These are phyloP conservation scores for Cyanoderma ruficeps DNA, from an alignment of 2,113 vertebrate genomes.

Conservation along the genomic window DNA sequence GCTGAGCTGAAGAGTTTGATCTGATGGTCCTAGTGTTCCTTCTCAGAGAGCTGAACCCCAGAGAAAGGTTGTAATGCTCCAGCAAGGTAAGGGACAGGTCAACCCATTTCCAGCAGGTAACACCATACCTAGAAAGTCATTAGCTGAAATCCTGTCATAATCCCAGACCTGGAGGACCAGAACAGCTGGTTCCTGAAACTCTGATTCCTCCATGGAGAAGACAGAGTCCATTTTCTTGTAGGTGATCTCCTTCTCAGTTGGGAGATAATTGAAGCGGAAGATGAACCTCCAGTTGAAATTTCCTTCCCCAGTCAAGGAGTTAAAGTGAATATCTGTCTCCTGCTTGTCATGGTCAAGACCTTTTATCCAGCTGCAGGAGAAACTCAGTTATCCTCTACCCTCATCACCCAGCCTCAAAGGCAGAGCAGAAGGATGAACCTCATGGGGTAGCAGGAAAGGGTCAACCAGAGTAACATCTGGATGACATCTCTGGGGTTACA, in stretches of 20 bases:
- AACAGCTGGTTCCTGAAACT: conserved; percentile 86
- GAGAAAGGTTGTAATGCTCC: not conserved
- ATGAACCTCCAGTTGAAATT: conserved; percentile 97
- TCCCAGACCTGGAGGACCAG: conserved; percentile 94
- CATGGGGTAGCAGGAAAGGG: not conserved
- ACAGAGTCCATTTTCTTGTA: conserved; percentile 87
- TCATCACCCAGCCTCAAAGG: not conserved
- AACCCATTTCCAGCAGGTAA: not conserved
- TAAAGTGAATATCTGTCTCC: conserved; percentile 96
- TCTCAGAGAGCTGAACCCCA: not conserved
- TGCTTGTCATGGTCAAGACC: conserved; percentile 88
- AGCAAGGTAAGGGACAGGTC: not conserved
- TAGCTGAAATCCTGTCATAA: conserved; percentile 89
- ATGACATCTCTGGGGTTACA: not conserved
- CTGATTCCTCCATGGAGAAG: conserved; percentile 88
- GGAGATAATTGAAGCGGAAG: conserved; percentile 90
- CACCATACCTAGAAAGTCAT: conserved; percentile 88
- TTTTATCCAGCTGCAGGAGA: conserved; percentile 88
- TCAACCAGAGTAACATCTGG: not conserved
- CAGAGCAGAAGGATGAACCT: not conserved
- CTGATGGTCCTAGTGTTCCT: not conserved
- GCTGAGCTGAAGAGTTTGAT: not conserved
- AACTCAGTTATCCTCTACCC: not conserved
- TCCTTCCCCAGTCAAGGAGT: conserved; percentile 92
- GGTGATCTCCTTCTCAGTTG: conserved; percentile 89